Evolutionary conservation across 2,113 vertebrate genomes (phyloP).

Genomic region (Odobenus rosmarus): DNA sequence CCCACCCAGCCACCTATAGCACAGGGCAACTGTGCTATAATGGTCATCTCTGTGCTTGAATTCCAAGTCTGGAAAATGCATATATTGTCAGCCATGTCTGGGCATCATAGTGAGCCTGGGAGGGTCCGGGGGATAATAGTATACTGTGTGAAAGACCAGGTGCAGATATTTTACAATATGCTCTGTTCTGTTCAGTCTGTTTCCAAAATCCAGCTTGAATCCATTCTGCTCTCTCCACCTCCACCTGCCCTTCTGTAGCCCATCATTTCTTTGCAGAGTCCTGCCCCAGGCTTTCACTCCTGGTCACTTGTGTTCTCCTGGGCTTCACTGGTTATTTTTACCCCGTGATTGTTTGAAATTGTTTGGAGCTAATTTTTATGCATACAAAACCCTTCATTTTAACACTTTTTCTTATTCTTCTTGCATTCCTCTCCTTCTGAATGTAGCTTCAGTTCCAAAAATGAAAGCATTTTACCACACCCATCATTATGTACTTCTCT

Average conservation of each 20-base stretch:
- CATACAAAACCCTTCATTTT: not conserved
- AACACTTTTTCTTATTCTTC: not conserved
- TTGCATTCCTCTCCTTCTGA: conserved; percentile 9
- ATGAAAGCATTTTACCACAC: conserved; percentile 24
- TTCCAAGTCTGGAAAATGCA: not conserved
- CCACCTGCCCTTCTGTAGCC: not conserved
- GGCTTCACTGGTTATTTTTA: not conserved
- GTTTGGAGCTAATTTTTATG: not conserved
- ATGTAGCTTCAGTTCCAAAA: conserved; percentile 1
- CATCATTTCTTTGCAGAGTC: not conserved
- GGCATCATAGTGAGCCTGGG: not conserved
- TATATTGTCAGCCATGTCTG: not conserved
- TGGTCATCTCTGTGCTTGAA: not conserved
- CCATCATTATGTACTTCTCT: conserved; percentile 29
- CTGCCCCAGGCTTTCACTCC: not conserved
- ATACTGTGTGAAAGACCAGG: not conserved
- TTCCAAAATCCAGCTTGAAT: not conserved
- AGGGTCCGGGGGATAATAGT: not conserved
- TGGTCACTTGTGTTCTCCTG: not conserved
- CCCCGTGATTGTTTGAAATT: not conserved
- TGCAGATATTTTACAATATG: not conserved
- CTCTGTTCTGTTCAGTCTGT: not conserved
- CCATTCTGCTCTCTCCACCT: not conserved
- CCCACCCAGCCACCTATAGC: not conserved
- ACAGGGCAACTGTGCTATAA: not conserved